Evolutionary conservation across 2,888 invertebrate genomes (phyloP), one percentile per base, ranked within the genome.

Genomic region (Polydrusus pterygomalis): DNA sequence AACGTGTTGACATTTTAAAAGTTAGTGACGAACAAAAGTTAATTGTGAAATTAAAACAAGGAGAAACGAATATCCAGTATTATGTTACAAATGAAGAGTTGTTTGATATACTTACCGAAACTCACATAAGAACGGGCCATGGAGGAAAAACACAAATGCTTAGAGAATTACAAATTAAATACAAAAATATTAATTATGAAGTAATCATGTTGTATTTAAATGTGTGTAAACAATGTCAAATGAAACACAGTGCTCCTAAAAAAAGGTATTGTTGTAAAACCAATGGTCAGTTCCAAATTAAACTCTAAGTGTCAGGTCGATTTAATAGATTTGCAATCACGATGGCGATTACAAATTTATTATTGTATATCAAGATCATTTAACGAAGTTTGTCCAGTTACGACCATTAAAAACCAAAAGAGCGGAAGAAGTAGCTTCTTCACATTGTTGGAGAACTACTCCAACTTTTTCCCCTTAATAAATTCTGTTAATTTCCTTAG

Each of bases 271-370:
- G 70, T 70, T 20, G 63, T 56, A 25, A 75, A 56, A 63, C 69
- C 58, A 77, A 68, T 75, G 74, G 70, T 76, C 70, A 79, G 83
- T 72, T 67, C 67, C 47, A 54, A 84, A 51, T 75, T 84, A 58
- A 84, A 83, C 70, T 71, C 75, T 17, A 62, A 84, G 60, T 84
- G 84, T 68, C 84, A 85, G 80, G 84, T 84, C 7, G 84, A 86
- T 73, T 77, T 86, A 3, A 84, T 85, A 51, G 85, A 86, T 75
- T 80, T 85, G 80, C 81, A 82, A 56, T 79, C 79, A 47, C 71
- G 78, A 82, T 76, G 77, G 77, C 43, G 78, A 80, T 54, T 81
- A 77, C 62, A 78, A 79, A 63, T 80, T 78, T 65, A 78, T 43
- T 11, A 43, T 43, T 8, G 43, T 43, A 43, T 43, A 56, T 25